Evolutionary conservation across 35 echinoderm and acorn worm species (phyloP), one percentile per base, ranked within the genome.

Genomic region (Ophiothrix spiculata): DNA sequence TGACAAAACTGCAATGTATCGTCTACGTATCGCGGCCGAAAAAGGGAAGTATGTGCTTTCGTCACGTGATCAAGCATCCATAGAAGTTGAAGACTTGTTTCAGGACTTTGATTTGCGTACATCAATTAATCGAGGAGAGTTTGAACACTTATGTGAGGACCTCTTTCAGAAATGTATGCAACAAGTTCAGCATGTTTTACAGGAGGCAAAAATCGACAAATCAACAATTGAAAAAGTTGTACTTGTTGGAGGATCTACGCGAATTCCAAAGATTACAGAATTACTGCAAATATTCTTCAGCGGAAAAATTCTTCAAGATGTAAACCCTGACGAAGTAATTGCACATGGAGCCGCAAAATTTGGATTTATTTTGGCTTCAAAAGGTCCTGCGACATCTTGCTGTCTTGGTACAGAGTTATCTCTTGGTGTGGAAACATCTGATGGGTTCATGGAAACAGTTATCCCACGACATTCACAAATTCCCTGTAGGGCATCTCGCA

Each of bases 191-290:
- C 90, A 63, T 49, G 92, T 88, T 1, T 74, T 94, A 11, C 14
- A 41, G 15, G 92, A 94, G 40, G 83, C 92, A 15, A 94, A 94
- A 60, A 33, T 91, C 32, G 81, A 81, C 56, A 94, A 94, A 74
- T 81, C 29, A 16, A 37, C 56, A 28, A 94, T 94, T 84, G 78
- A 94, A 79, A 77, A 83, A 14, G 84, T 94, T 16, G 92, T 94
- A 23, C 84, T 94, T 1, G 92, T 94, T 23, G 92, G 92, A n/a
- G 92, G 92, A 19, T 94, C 92, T 0, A 94, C 92, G 12, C 76
- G 92, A 33, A 94, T 94, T 56, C 88, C 92, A 41, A 94, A 94
- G 76, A 90, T 94, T 35, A 82, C 90, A 46, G 90, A 90, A 39
- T 64, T 94, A 28, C 77, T 94, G 23, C 83, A 90, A 77, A 84